Conservation (phyloP, 2,113 vertebrate species). For the Macquaria ambigua region DNA sequence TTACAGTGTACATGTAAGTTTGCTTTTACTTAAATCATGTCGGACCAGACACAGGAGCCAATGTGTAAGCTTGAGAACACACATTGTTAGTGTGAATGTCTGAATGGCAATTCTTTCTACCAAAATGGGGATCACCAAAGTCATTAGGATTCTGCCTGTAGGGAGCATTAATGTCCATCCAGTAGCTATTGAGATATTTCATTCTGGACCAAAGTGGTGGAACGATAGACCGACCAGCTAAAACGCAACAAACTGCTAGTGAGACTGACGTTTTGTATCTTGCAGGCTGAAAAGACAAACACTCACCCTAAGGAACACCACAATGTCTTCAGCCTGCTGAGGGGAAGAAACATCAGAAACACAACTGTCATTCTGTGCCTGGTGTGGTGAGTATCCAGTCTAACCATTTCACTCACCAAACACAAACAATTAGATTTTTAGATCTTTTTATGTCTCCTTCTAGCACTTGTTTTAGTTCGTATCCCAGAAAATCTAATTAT, state of each 20-base stretch:
- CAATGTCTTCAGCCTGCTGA: conserved; percentile 86
- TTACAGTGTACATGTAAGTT: conserved; percentile 75
- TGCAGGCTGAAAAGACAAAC: conserved; percentile 45
- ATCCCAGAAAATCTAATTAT: too few relatives aligned
- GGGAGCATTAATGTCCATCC: neutral
- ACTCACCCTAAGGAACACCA: conserved; percentile 18
- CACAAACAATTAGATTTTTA: neutral
- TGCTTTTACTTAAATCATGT: neutral
- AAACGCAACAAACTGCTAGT: neutral
- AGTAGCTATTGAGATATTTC: neutral
- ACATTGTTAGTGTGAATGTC: neutral
- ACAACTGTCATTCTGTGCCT: conserved; percentile 87
- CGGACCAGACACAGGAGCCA: neutral
- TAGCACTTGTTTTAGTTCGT: too few relatives aligned
- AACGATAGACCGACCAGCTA: neutral
- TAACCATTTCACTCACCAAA: neutral
- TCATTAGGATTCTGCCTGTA: too few relatives aligned
- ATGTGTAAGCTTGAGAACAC: neutral
- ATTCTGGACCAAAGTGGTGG: neutral
- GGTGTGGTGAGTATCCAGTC: conserved; percentile 85
- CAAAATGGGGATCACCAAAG: too few relatives aligned
- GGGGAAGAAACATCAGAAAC: conserved; percentile 80
- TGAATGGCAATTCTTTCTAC: too few relatives aligned
- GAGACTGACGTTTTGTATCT: conserved; percentile 3
- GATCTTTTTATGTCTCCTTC: neutral